Percentiles rank a stretch among this genome's conserved stretches.
Conservation (phyloP, 2,888 invertebrate species). For the Chymomyza procnemis region DNA sequence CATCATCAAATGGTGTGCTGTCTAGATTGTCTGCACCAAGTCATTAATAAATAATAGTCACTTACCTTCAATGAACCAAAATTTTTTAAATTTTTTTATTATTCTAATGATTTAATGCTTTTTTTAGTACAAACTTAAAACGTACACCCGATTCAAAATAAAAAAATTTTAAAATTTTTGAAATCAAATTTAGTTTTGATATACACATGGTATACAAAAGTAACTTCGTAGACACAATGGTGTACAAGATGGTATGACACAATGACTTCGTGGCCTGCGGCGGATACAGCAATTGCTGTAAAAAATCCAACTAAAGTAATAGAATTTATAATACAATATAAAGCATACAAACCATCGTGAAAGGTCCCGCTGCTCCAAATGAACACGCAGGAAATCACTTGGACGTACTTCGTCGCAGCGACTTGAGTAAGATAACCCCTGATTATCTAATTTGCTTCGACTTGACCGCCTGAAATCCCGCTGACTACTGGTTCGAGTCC, state of each 20-base stretch:
- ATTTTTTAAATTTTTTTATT: background rate
- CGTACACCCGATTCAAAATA: background rate
- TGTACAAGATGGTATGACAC: too few species aligned
- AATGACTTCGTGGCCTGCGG: constrained; percentile 4
- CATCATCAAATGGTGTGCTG: too few species aligned
- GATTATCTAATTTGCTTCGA: background rate
- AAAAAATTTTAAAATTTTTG: too few species aligned
- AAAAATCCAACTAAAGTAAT: background rate
- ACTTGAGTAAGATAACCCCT: constrained; percentile 16
- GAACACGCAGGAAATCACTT: constrained; percentile 64
- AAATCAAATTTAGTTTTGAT: background rate
- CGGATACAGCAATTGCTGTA: background rate
- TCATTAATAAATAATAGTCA: too few species aligned
- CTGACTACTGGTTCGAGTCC: constrained; percentile 12
- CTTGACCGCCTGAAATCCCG: constrained; percentile 2
- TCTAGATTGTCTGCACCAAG: too few species aligned
- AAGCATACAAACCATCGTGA: constrained; percentile 33
- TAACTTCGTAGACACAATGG: constrained; percentile 12
- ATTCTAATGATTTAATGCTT: background rate
- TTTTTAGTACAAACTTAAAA: background rate
- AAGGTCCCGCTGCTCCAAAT: constrained; percentile 62
- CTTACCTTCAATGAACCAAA: too few species aligned
- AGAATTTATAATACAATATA: background rate
- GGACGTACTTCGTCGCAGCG: constrained; percentile 56
- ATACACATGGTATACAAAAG: constrained; percentile 2